Evolutionary conservation across 2,888 invertebrate species (phyloP), one percentile per base, ranked within the genome.

Genomic region (Dryococelus australis): DNA sequence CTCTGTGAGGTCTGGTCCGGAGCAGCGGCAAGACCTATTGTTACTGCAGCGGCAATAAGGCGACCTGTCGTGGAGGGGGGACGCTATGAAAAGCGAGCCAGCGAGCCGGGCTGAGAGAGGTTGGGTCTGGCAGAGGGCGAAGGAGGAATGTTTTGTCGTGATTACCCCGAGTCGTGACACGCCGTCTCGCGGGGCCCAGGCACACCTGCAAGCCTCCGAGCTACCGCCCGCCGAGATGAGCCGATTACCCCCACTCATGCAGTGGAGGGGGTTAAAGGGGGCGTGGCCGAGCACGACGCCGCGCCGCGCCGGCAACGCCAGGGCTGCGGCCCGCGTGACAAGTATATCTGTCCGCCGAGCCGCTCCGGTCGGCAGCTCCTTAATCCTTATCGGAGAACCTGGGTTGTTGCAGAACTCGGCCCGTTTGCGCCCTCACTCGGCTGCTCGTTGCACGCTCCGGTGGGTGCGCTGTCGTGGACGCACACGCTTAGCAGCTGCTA

Each of bases 221-320:
- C 65, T 65, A 65, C 65, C 65, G 65, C 65, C 65, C 65, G 65
- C 65, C 65, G 65, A 65, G 65, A 65, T n/a, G 65, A 65, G 65
- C 65, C 65, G 24, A 65, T 65, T 65, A 65, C n/a, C 65, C 4
- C 51, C 51, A 51, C 51, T 51, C 35, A 4, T 35, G 12, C 51
- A 20, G 12, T 2, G n/a, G 65, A n/a, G 65, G 65, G n/a, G 65
- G 0, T 8, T 8, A 12, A 1, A 20, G 65, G 0, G 65, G n/a
- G n/a, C 24, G 20, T 16, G 65, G 65, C 65, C 24, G 6, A 24
- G 65, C 65, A 16, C 65, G 65, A 24, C 65, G 8, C 65, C 13
- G n/a, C 10, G 65, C 65, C 5, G 65, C 65, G n/a, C 65, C 20
- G 2, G 65, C 10, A 13, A 20, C 13, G 65, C 10, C n/a, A 3